Evolutionary conservation across 1,140 invertebrate species (phyloP), one percentile per base, ranked within the genome.

Genomic region (Ooceraea biroi): DNA sequence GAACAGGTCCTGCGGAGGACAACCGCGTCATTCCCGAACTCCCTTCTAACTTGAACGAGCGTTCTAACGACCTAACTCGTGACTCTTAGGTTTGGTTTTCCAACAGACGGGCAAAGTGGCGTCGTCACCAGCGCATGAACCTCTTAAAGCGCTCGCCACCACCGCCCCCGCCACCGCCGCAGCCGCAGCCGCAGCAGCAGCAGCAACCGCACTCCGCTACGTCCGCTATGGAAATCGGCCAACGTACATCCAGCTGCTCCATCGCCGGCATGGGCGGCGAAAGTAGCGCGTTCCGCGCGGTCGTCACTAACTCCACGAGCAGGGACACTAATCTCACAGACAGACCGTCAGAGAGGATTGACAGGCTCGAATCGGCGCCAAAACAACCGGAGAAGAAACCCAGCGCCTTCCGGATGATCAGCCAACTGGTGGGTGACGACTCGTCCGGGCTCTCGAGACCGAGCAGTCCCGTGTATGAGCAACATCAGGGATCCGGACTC

Each of bases 51-150:
- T 58, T 83, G 86, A 78, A 91, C 90, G 91, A 92, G 91, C 89
- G 88, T 92, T 94, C 92, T 94, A 94, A 94, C 93, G 91, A 92
- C 92, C 92, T 92, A 92, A 94, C 93, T 94, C 93, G 93, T 95
- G 94, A 94, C 94, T 95, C 93, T 94, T 96, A 98, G 98, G 98
- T 99, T 96, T 99, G 98, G 98, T 98, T 99, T 98, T 98, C 98
- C 96, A 98, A 99, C 97, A 98, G 98, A 97, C 97, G 98, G 95
- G 98, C 98, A 95, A 99, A 99, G 96, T 98, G 98, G 98, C 96
- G 98, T 94, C 97, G 98, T 90, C 98, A 98, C 94, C 98, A 98
- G 94, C 97, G 98, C 92, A 98, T 98, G 97, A 98, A 97, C 95
- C 96, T 98, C 89, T 96, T 98, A 94, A 98, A 98, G 94, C 97